Conservation (phyloP, 2,888 invertebrate species). For the Nomada flava region DNA sequence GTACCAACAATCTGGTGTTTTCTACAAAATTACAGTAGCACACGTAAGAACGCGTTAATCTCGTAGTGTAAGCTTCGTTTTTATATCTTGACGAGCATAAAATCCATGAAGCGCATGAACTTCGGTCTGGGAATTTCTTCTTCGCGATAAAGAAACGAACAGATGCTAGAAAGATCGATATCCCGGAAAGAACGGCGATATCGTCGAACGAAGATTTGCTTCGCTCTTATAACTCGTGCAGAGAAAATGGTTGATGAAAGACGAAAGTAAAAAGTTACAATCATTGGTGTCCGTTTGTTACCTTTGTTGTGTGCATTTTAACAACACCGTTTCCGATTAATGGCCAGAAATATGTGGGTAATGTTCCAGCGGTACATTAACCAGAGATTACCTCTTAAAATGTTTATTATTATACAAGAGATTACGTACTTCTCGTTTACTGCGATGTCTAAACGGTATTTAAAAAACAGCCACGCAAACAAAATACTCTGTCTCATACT, state of each 20-base stretch:
- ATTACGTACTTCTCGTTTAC: too few relatives aligned
- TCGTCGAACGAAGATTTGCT: conserved; percentile 43
- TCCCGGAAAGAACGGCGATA: conserved; percentile 44
- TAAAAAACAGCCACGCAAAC: too few relatives aligned
- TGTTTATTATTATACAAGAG: background rate
- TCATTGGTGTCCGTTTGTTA: conserved; percentile 15
- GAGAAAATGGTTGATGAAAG: conserved; percentile 23
- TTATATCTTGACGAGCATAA: conserved; percentile 21
- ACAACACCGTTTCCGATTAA: background rate
- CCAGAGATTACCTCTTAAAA: too few relatives aligned
- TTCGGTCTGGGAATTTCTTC: conserved; percentile 50
- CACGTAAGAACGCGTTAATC: conserved; percentile 34
- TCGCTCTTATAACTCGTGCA: conserved; percentile 21
- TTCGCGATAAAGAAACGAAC: conserved; percentile 56
- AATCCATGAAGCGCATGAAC: conserved; percentile 21
- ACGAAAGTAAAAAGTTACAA: conserved; percentile 29
- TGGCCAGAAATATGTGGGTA: conserved; percentile 13
- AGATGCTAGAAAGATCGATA: conserved; percentile 68
- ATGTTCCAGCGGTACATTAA: conserved; percentile 10
- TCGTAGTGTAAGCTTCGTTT: background rate
- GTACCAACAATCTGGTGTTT: background rate
- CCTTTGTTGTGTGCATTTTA: conserved; percentile 1
- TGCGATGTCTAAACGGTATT: too few relatives aligned
- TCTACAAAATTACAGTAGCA: background rate
- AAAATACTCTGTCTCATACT: too few relatives aligned